Evolutionary conservation across 2,888 invertebrate species (phyloP), one percentile per base, ranked within the genome.

Genomic region (Catocala fraxini): DNA sequence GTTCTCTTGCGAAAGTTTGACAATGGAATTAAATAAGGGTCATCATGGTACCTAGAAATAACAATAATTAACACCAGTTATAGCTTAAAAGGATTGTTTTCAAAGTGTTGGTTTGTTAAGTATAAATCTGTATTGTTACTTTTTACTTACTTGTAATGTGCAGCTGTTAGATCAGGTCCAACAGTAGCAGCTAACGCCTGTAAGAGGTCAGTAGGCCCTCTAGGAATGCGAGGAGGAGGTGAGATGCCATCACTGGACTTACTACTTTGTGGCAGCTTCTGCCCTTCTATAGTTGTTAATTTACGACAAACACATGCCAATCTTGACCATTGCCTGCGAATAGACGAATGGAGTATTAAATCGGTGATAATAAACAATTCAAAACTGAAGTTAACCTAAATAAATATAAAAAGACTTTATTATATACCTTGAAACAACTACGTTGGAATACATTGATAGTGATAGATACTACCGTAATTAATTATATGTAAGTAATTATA

Each of bases 181-280:
- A 98, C 95, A 0, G 98, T 98, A 65, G 95, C 95, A 47, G 97
- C 96, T 65, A 99, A 88, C 3, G 98, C 98, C 89, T 96, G 95
- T 55, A 98, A 88, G 64, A 99, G 96, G 84, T 98, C 98, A 0
- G 98, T 98, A 0, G 98, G 96, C 0, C 96, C 95, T 75, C 98
- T 95, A 45, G 95, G 95, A 80, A 97, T 97, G 51, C 96, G 95
- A 54, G 95, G 95, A 0, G 98, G 97, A 0, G 93, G 93, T n/a
- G 92, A 85, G 58, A 93, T 93, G 0, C 93, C 94, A 73, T 94
- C 93, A 71, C 82, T 86, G 0, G 90, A 89, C 63, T 74, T 81
- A 70, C 80, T 76, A 9, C 56, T 73, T 56, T 89, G 88, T 11
- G 93, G 90, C 25, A 91, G 71, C 60, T 87, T 91, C 73, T 93